These are phyloP conservation scores for Squalus acanthias DNA, from an alignment of 2,797 vertebrate genomes.

Conservation along the genomic window DNA sequence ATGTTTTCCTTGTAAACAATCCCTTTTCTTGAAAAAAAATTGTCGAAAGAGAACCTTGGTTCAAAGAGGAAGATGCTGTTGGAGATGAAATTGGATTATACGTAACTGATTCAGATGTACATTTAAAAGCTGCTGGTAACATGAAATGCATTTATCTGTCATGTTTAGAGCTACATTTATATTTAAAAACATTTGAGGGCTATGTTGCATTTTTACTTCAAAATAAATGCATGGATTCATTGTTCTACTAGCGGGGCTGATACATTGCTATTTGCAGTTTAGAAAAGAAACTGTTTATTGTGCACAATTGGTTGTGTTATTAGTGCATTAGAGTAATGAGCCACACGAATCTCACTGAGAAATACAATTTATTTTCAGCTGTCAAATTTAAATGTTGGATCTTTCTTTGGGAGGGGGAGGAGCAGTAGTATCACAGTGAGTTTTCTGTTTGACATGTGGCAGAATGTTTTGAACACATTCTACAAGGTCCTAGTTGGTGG, in stretches of 20 bases:
- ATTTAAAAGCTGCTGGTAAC: background rate
- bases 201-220: background rate
- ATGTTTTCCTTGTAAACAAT: background rate
- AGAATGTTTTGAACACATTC: constrained; percentile 8
- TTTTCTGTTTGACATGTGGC: background rate
- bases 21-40: background rate
- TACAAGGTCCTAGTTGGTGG: background rate
- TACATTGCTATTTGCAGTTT: background rate
- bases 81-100: background rate
- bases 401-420: background rate
- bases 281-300: background rate
- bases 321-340: background rate
- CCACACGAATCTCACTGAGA: background rate
- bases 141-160: background rate
- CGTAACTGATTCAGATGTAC: background rate
- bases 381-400: background rate
- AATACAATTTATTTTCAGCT: constrained; percentile 26
- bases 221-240: background rate
- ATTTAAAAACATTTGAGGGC: background rate
- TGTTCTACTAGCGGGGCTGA: background rate
- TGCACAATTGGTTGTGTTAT: background rate
- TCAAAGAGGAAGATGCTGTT: background rate
- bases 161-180: background rate
- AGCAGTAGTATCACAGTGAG: background rate
- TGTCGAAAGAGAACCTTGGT: background rate